Percentiles rank a stretch among this genome's conserved stretches.
Conservation (phyloP, 1,140 invertebrate species). For the Hyposmocoma kahamanoa region DNA sequence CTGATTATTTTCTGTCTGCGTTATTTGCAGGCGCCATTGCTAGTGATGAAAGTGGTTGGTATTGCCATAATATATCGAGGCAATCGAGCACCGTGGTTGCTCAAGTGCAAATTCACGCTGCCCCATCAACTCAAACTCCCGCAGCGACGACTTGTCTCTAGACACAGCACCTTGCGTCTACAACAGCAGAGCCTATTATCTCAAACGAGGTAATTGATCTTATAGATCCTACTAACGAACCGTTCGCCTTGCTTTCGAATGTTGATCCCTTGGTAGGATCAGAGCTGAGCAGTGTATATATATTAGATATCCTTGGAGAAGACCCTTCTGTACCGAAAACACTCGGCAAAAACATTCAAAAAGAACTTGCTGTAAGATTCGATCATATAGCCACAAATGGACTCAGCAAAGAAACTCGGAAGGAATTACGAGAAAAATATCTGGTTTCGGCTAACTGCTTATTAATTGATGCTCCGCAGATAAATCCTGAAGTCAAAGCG, state of each 20-base stretch:
- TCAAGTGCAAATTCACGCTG: background rate
- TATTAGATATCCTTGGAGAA: slow-evolving; percentile 2
- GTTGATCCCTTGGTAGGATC: background rate
- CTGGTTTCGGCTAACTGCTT: background rate
- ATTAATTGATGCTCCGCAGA: background rate
- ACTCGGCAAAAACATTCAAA: background rate
- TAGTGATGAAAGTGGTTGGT: too few species aligned
- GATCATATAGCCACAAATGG: slow-evolving; percentile 1
- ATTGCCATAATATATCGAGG: background rate
- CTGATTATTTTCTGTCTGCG: too few species aligned
- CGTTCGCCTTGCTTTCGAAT: background rate
- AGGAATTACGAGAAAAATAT: slow-evolving; percentile 4
- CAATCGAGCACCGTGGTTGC: background rate
- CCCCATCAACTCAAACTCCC: background rate
- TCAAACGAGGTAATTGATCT: background rate
- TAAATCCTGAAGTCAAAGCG: background rate
- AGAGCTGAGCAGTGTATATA: background rate
- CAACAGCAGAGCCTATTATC: background rate
- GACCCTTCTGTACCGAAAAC: background rate
- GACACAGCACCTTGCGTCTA: too few species aligned
- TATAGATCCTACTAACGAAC: background rate
- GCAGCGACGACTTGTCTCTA: too few species aligned
- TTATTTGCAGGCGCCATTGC: too few species aligned
- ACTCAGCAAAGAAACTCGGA: background rate
- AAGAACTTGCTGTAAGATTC: background rate